A percentile compares a stretch with the other conserved stretches of the same genome.
Conservation (phyloP, 2,888 invertebrate genomes). For the Spodoptera picta region DNA sequence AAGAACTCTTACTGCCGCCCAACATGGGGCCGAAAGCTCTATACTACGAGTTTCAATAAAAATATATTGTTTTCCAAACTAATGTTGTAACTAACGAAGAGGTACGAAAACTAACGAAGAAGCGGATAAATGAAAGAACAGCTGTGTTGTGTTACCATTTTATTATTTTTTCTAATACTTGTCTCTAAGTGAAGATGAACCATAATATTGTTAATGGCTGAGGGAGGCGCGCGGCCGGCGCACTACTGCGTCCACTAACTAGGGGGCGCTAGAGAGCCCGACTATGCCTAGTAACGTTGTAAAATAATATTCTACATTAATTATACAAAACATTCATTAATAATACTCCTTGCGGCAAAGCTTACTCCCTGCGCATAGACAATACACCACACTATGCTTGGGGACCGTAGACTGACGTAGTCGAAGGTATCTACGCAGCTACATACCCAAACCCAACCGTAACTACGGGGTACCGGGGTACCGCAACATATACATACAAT, state of each 20-base stretch:
- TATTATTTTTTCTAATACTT: slow-evolving; percentile 80
- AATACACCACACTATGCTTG: slow-evolving; percentile 68
- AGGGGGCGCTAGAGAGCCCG: slow-evolving; percentile 72
- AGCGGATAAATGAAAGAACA: slow-evolving; percentile 87
- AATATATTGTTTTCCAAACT: slow-evolving; percentile 64
- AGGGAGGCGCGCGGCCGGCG: slow-evolving; percentile 83
- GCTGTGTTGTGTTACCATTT: slow-evolving; percentile 84
- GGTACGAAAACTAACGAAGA: slow-evolving; percentile 78
- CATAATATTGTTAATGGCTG: slow-evolving; percentile 81
- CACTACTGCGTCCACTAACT: slow-evolving; percentile 76
- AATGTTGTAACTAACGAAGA: slow-evolving; percentile 63
- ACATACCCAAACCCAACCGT: slow-evolving; percentile 71
- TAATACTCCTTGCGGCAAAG: slow-evolving; percentile 71
- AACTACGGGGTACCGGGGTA: slow-evolving; percentile 71
- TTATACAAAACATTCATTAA: slow-evolving; percentile 79
- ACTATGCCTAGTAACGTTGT: slow-evolving; percentile 65
- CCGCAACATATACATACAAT: slow-evolving; percentile 66
- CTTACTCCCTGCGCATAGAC: slow-evolving; percentile 72
- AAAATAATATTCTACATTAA: slow-evolving; percentile 70
- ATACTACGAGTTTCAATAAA: slow-evolving; percentile 71
- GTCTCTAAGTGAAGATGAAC: slow-evolving; percentile 86
- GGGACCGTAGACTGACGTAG: slow-evolving; percentile 58
- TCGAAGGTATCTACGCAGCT: slow-evolving; percentile 59
- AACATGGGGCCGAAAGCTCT: slow-evolving; percentile 75
- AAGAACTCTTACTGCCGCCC: slow-evolving; percentile 73